phyloP scores from a whole-genome alignment of 2,113 vertebrate species.

The Lophochroa leadbeateri region DNA sequence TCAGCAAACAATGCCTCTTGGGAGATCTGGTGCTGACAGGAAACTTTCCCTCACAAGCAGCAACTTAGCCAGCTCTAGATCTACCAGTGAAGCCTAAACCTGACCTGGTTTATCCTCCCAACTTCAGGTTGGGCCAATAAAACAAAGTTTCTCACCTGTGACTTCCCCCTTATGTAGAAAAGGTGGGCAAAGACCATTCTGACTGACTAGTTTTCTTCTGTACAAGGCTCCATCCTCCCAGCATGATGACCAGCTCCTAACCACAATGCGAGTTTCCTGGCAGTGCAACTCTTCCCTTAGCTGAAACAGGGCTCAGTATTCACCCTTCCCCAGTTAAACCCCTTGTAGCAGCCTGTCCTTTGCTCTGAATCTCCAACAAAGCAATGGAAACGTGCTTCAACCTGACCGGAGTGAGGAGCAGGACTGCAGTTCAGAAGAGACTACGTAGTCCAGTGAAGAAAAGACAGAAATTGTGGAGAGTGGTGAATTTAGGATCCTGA shows the following conservation, averaged over 20 bases:
- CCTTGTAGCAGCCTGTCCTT: not conserved
- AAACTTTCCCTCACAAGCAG: not conserved
- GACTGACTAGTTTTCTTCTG: not conserved
- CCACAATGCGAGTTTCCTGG: not conserved
- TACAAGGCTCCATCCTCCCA: not conserved
- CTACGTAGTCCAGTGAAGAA: not conserved
- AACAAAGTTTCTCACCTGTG: not conserved
- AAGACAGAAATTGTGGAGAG: not conserved
- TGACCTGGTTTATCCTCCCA: not conserved
- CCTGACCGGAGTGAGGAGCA: not conserved
- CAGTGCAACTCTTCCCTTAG: not conserved
- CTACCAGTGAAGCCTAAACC: not conserved
- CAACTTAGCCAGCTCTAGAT: not conserved
- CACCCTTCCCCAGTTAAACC: not conserved
- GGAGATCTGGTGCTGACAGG: not conserved
- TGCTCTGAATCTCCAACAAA: not conserved
- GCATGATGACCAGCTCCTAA: not conserved
- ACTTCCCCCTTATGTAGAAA: not conserved
- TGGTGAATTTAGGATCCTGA: not conserved
- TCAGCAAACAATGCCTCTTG: not conserved
- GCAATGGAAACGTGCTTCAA: not conserved
- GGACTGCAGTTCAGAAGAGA: not conserved
- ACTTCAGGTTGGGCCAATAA: not conserved
- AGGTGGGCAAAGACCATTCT: not conserved
- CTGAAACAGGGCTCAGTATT: not conserved